Conservation (phyloP, 2,113 vertebrate species). For the Spheniscus mendiculus region DNA sequence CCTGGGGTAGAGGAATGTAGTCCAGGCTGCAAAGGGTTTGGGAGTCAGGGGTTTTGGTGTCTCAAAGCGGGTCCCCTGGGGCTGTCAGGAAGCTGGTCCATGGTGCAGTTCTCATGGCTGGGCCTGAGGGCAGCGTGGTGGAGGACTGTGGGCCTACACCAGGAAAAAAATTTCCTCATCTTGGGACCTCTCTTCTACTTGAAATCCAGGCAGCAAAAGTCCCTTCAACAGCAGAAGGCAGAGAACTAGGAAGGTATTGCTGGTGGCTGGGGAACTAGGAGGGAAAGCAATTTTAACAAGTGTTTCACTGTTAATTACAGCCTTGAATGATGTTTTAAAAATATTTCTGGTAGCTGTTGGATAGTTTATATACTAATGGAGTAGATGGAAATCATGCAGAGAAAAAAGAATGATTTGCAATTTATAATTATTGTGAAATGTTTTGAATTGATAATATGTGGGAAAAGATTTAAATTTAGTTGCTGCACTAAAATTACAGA, state of each 20-base stretch:
- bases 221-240: background rate
- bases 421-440: slow-evolving; percentile 6
- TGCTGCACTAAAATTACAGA: background rate
- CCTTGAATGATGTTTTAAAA: slow-evolving; percentile 1
- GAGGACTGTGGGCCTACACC: background rate
- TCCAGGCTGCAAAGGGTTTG: background rate
- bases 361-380: background rate
- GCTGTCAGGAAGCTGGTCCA: background rate
- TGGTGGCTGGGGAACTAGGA: background rate
- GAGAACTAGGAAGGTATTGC: background rate
- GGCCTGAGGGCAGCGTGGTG: background rate
- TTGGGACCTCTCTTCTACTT: background rate
- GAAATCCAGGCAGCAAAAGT: background rate
- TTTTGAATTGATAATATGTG: background rate
- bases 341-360: background rate
- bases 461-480: background rate
- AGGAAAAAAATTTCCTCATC: background rate
- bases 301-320: background rate
- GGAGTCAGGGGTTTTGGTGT: background rate
- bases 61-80: background rate
- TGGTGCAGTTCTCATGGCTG: background rate
- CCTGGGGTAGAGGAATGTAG: background rate
- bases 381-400: background rate
- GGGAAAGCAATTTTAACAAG: background rate
- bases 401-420: background rate